Evolutionary conservation across 2,113 vertebrate genomes (phyloP).

Genomic region (Polyodon spathula): DNA sequence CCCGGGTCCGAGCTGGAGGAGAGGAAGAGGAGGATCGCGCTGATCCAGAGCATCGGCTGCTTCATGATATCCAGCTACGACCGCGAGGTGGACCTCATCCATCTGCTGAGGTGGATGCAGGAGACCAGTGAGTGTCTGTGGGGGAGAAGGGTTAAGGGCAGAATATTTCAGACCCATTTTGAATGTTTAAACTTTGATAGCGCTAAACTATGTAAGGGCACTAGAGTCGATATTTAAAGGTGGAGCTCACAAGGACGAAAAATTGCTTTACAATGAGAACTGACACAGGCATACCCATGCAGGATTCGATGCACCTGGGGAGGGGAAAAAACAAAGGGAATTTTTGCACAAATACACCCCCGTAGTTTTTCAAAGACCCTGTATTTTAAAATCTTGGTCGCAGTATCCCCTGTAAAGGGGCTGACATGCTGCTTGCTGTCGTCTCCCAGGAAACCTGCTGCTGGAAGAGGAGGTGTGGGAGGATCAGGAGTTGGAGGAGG

Average conservation of each 20-base stretch:
- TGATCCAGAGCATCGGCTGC: background rate
- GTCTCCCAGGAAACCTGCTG: conserved; percentile 4
- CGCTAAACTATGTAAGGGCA: too few species aligned
- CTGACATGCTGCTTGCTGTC: background rate
- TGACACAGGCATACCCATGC: too few species aligned
- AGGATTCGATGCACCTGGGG: too few species aligned
- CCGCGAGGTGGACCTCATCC: too few species aligned
- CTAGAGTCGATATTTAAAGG: too few species aligned
- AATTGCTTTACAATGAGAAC: too few species aligned
- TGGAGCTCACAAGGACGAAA: too few species aligned
- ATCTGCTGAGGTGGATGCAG: conserved; percentile 10
- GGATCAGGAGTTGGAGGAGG: background rate
- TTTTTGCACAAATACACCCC: background rate
- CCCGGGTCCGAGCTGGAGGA: background rate
- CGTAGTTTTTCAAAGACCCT: conserved; percentile 12
- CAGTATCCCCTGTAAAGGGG: conserved; percentile 9
- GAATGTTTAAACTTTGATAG: too few species aligned
- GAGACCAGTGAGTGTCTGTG: too few species aligned
- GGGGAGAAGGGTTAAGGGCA: too few species aligned
- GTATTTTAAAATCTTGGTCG: conserved; percentile 18
- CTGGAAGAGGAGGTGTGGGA: background rate
- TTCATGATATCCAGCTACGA: background rate
- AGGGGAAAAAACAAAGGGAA: too few species aligned
- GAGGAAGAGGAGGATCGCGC: background rate
- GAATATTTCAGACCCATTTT: too few species aligned